Evolutionary conservation across 2,113 vertebrate genomes (phyloP), one percentile per base, ranked within the genome.

Genomic region (Bungarus multicinctus): DNA sequence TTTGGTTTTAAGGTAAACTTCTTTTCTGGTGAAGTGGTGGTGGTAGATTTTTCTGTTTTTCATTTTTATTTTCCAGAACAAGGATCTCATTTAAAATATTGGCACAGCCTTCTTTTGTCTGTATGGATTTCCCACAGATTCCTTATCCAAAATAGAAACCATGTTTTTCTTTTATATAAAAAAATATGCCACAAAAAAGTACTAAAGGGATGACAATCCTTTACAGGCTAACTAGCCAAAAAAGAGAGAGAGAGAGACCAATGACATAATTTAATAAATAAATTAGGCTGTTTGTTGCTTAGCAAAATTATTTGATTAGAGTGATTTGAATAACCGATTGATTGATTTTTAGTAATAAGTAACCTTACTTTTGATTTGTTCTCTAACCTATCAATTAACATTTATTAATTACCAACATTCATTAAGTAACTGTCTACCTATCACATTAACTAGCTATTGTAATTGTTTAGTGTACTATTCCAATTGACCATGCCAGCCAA

Each of bases 81-180:
- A 91, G 60, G 55, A 25, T 60, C 10, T 92, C 8, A 81, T 93
- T 93, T 93, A 88, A 85, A 55, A 54, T 91, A 10, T 8, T 90
- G 52, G 88, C 89, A 34, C 64, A 18, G 18, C 1, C 93, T 0
- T 1, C 34, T 2, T 52, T 64, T 94, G 92, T 94, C 91, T 50
- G 22, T 30, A 27, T 52, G n/a, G 20, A 0, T 87, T 94, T 30
- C n/a, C 30, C 57, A 94, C 53, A 87, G 74, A 90, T n/a, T 64
- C 20, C 23, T 3, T 52, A 9, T 91, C 53, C 47, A n/a, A 81
- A 5, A 60, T 87, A 2, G n/a, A 22, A 20, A 2, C 23, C 4
- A 3, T 2, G 58, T 93, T 81, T 87, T 85, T 30, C 11, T 87
- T 93, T 2, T 39, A 81, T 10, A 0, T 57, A 74, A 92, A 92